phyloP scores from a whole-genome alignment of 2,113 vertebrate species.

The Uria lomvia region DNA sequence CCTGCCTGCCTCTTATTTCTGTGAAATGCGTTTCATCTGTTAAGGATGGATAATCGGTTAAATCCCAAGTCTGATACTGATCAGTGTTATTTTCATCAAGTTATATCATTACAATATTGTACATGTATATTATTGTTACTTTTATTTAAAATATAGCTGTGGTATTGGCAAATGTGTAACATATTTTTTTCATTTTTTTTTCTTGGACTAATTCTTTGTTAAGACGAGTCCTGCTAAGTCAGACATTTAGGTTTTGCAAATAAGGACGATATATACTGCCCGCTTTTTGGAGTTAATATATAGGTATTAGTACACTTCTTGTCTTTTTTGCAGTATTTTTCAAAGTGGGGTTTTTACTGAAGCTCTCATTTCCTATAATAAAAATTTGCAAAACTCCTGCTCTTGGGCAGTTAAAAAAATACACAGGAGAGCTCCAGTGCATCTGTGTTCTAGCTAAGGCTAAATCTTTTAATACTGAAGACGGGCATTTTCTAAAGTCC shows the following conservation, averaged over 20 bases:
- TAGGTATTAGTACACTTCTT: neutral
- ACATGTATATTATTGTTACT: conserved; percentile 40
- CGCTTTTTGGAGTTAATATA: neutral
- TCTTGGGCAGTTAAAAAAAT: neutral
- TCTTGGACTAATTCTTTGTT: neutral
- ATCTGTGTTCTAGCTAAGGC: neutral
- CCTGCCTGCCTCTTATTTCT: conserved; percentile 5
- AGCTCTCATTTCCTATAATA: neutral
- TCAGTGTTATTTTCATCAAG: conserved; percentile 45
- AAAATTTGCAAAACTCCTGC: neutral
- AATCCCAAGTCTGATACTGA: conserved; percentile 7
- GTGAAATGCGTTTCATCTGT: conserved; percentile 19
- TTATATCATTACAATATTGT: conserved; percentile 18
- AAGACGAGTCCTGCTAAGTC: neutral
- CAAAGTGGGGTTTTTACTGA: neutral
- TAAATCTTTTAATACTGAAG: neutral
- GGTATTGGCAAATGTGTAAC: neutral
- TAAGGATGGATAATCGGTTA: conserved; percentile 31
- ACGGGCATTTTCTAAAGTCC: neutral
- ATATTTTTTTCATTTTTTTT: conserved; percentile 20
- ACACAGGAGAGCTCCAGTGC: neutral
- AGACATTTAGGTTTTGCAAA: neutral
- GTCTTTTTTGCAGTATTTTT: neutral
- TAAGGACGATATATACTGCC: neutral
- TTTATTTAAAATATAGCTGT: conserved; percentile 49